Evolutionary conservation across 2,888 invertebrate genomes (phyloP).

Genomic region (Ennomos quercinarius): DNA sequence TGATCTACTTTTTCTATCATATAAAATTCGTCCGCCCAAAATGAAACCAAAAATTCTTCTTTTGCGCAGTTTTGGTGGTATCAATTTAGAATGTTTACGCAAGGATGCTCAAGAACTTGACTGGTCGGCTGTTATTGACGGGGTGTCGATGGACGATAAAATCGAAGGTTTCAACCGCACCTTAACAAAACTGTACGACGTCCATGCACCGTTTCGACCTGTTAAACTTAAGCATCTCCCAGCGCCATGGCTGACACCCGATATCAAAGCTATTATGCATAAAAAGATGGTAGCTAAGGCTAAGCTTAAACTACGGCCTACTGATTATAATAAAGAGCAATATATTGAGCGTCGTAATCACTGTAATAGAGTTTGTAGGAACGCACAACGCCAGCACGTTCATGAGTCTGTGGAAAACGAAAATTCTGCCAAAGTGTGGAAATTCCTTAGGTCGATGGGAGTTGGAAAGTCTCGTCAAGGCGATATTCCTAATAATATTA

Average conservation of each 20-base stretch:
- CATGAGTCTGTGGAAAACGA: slow-evolving; percentile 10
- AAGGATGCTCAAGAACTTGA: background rate
- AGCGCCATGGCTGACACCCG: background rate
- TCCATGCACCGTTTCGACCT: background rate
- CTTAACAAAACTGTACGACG: background rate
- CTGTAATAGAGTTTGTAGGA: too few species aligned
- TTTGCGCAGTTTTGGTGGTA: background rate
- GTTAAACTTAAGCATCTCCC: background rate
- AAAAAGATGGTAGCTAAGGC: background rate
- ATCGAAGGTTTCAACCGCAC: background rate
- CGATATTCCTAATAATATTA: background rate
- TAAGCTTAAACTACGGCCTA: background rate
- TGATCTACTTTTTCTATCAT: background rate
- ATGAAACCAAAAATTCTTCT: background rate
- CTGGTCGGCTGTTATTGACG: background rate
- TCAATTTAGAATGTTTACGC: background rate
- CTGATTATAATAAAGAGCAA: background rate
- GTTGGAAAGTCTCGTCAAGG: slow-evolving; percentile 3
- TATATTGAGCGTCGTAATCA: background rate
- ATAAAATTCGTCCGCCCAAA: slow-evolving; percentile 10
- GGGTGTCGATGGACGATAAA: background rate
- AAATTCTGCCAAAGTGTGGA: slow-evolving; percentile 9
- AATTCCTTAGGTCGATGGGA: slow-evolving; percentile 4
- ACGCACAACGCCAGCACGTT: background rate
- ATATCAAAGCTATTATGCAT: background rate